A percentile compares a stretch with the other conserved stretches of the same genome.
Evolutionary conservation across 2,888 invertebrate species (phyloP).

Genomic region (Andrena chrysosceles): DNA sequence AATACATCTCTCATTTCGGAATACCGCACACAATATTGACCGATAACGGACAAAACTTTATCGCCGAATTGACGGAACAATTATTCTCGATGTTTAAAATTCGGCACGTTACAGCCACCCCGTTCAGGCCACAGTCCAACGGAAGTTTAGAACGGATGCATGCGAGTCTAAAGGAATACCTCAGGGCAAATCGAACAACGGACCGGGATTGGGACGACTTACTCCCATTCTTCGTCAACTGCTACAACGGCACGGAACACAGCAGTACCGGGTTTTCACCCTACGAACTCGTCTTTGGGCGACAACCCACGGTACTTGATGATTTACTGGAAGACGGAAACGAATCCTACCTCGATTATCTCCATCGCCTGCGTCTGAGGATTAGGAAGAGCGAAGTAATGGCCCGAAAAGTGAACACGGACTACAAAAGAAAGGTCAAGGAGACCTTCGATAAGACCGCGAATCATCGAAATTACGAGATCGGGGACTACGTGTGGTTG

Average conservation of each 20-base stretch:
- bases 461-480: neutral
- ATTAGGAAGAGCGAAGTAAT: neutral
- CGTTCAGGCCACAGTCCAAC: neutral
- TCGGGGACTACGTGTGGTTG: conserved; percentile 4
- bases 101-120: neutral
- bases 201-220: neutral
- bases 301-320: neutral
- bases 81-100: neutral
- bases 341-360: neutral
- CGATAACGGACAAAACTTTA: neutral
- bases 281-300: neutral
- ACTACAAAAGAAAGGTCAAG: neutral
- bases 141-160: neutral
- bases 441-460: neutral
- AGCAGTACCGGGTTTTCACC: neutral
- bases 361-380: neutral
- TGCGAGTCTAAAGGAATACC: neutral
- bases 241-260: neutral
- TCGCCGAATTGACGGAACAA: neutral
- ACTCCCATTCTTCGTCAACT: neutral
- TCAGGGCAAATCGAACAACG: neutral
- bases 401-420: neutral
- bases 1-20: neutral
- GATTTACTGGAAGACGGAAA: neutral
- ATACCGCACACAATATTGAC: neutral